phyloP scores from a whole-genome alignment of 2,113 vertebrate species.

The Aegypius monachus region DNA sequence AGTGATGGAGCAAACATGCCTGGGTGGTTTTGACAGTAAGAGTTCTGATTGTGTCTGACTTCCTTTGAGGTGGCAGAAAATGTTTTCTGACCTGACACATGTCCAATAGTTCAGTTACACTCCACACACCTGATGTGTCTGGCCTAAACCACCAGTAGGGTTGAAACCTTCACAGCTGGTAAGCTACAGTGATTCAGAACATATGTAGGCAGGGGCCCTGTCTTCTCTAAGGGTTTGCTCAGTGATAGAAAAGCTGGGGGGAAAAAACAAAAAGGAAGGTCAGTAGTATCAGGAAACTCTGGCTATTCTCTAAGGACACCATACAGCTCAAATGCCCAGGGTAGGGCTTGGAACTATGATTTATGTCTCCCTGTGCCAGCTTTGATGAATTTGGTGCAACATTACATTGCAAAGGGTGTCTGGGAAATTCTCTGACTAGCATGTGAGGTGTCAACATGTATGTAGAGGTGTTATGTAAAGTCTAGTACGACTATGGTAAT shows the following conservation, averaged over 20 bases:
- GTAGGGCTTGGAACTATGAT: neutral
- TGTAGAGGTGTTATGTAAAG: conserved; percentile 69
- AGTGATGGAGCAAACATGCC: neutral
- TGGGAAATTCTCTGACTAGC: conserved; percentile 63
- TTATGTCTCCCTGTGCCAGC: conserved; percentile 19
- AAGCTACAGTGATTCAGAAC: neutral
- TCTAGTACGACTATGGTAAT: conserved; percentile 58
- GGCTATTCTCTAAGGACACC: neutral
- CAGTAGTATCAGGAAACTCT: neutral
- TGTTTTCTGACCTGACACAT: neutral
- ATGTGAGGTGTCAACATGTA: conserved; percentile 67
- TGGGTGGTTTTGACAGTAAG: neutral
- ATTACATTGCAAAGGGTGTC: conserved; percentile 54
- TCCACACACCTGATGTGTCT: neutral
- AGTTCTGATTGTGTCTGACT: neutral
- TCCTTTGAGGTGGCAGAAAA: neutral
- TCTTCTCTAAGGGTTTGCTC: neutral
- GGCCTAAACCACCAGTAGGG: neutral
- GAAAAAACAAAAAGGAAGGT: neutral
- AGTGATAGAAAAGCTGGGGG: neutral
- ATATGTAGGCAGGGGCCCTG: neutral
- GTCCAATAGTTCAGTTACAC: neutral
- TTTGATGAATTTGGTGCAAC: conserved; percentile 60
- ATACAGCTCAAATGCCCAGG: neutral
- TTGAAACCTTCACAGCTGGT: neutral